Evolutionary conservation across 2,797 vertebrate genomes (phyloP).

Genomic region (Glyptemys insculpta): DNA sequence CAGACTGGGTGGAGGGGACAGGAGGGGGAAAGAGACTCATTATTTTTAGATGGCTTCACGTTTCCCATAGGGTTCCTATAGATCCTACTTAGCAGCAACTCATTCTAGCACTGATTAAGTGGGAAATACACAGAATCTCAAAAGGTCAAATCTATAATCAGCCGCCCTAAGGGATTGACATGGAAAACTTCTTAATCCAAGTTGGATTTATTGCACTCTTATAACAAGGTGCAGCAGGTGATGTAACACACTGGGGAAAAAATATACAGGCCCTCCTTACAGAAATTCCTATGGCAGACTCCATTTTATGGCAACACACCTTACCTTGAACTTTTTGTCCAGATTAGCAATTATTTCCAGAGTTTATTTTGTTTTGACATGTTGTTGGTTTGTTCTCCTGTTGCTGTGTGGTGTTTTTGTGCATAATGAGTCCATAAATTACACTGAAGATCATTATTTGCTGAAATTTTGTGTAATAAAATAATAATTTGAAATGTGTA

Average conservation of each 20-base stretch:
- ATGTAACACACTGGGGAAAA: constrained; percentile 21
- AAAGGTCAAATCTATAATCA: constrained; percentile 89
- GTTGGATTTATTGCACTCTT: constrained; percentile 78
- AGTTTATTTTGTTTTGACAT: not conserved
- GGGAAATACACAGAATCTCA: constrained; percentile 85
- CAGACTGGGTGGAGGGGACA: constrained; percentile 68
- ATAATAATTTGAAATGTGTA: not conserved
- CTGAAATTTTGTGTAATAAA: not conserved
- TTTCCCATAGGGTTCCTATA: constrained; percentile 84
- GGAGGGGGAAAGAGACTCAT: constrained; percentile 76
- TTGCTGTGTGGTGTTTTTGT: not conserved
- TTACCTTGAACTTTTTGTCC: not conserved
- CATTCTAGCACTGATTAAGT: constrained; percentile 88
- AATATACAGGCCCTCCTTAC: not conserved
- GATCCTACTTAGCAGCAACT: constrained; percentile 84
- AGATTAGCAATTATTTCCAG: not conserved
- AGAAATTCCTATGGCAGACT: not conserved
- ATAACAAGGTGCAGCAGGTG: constrained; percentile 67
- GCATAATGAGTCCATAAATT: not conserved
- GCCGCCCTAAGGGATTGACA: constrained; percentile 80
- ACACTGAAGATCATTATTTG: not conserved
- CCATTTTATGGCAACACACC: not conserved
- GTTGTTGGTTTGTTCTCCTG: constrained; percentile 39
- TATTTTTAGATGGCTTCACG: constrained; percentile 86
- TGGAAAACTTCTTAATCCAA: constrained; percentile 83